phyloP scores from a whole-genome alignment of 2,888 invertebrate species.

The Diplolepis rosae region DNA sequence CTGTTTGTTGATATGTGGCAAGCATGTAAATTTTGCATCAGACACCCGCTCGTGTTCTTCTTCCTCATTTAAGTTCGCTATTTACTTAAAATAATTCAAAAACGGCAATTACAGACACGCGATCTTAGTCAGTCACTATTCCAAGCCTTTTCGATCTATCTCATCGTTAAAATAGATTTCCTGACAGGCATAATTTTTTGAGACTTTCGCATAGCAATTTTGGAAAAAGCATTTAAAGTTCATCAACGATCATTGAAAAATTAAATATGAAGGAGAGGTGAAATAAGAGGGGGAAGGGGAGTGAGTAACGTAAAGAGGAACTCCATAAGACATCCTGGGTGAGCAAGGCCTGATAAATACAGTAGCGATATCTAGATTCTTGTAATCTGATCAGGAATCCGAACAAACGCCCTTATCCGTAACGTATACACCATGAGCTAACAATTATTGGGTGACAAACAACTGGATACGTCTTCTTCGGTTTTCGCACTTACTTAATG shows the following conservation, averaged over 20 bases:
- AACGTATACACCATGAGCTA: constrained; percentile 32
- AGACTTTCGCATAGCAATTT: neutral
- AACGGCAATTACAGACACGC: constrained; percentile 55
- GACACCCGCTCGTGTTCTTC: neutral
- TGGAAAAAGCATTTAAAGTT: neutral
- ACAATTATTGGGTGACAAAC: constrained; percentile 31
- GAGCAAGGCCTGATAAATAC: constrained; percentile 49
- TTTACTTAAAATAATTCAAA: constrained; percentile 54
- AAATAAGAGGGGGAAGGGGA: neutral
- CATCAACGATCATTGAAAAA: constrained; percentile 12
- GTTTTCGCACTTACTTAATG: constrained; percentile 38
- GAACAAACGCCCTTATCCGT: constrained; percentile 48
- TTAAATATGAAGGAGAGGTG: neutral
- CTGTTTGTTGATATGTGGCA: neutral
- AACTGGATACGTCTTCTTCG: constrained; percentile 36
- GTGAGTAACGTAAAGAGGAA: constrained; percentile 11
- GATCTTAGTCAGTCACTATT: constrained; percentile 36
- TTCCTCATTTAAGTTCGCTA: constrained; percentile 37
- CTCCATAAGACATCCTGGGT: constrained; percentile 37
- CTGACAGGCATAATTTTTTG: neutral
- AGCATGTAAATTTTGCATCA: neutral
- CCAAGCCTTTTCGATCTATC: constrained; percentile 39
- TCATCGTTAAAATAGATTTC: constrained; percentile 20
- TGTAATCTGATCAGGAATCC: constrained; percentile 57
- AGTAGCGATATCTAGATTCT: constrained; percentile 58